These are phyloP conservation scores for Chaetogeoica ovagalla DNA, from an alignment of 2,888 invertebrate genomes.

Conservation along the genomic window DNA sequence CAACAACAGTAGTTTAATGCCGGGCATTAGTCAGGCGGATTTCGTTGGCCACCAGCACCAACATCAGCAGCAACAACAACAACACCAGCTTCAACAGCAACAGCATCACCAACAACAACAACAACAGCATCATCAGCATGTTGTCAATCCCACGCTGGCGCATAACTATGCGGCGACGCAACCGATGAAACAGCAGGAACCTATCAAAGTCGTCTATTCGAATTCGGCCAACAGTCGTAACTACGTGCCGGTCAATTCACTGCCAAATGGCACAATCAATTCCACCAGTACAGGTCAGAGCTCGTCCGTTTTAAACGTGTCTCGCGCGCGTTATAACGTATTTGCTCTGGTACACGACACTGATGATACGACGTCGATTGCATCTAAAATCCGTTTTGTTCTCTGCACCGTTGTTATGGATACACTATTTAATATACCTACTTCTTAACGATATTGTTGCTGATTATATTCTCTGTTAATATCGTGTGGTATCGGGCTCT, in stretches of 20 bases:
- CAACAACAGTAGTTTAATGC: slow-evolving; percentile 44
- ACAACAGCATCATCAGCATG: slow-evolving; percentile 41
- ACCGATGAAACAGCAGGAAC: slow-evolving; percentile 35
- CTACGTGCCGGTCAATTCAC: slow-evolving; percentile 37
- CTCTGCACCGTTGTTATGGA: too few relatives aligned
- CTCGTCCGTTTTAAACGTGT: neutral
- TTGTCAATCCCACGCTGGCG: slow-evolving; percentile 48
- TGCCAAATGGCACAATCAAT: slow-evolving; percentile 44
- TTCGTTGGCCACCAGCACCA: slow-evolving; percentile 21
- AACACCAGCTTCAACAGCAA: slow-evolving; percentile 18
- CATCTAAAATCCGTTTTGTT: too few relatives aligned
- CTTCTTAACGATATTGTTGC: too few relatives aligned
- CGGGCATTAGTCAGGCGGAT: slow-evolving; percentile 34
- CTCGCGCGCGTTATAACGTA: too few relatives aligned
- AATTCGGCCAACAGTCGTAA: slow-evolving; percentile 45
- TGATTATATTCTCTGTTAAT: neutral
- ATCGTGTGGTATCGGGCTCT: neutral
- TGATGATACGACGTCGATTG: too few relatives aligned
- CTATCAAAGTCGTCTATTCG: slow-evolving; percentile 41
- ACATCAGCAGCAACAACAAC: slow-evolving; percentile 29
- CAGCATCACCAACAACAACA: slow-evolving; percentile 31
- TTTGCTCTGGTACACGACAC: too few relatives aligned
- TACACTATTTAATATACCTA: too few relatives aligned
- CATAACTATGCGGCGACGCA: slow-evolving; percentile 47
- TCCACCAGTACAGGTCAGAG: slow-evolving; percentile 45